A percentile compares a stretch with the other conserved stretches of the same genome.
Evolutionary conservation across 2,113 vertebrate species (phyloP).

Genomic region (Misgurnus mizolepis): DNA sequence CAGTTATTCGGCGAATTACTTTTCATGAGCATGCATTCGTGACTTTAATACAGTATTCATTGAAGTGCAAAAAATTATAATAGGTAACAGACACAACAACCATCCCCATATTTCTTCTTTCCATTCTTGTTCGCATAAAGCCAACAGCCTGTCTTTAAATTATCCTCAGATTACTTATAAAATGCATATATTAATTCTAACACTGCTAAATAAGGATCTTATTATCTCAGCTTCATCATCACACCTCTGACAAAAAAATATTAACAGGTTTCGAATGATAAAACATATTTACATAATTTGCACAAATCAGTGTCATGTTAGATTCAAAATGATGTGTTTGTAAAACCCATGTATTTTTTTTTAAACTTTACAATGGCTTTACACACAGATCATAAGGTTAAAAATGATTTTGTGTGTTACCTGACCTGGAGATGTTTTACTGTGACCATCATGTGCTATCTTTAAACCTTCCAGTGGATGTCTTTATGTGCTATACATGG

Average conservation of each 20-base stretch:
- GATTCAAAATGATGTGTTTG: background rate
- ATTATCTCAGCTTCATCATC: background rate
- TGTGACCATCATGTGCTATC: constrained; percentile 48
- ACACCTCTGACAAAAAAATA: background rate
- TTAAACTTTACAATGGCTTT: background rate
- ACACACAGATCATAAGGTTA: background rate
- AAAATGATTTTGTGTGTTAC: constrained; percentile 3
- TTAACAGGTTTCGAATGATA: background rate
- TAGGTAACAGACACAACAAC: background rate
- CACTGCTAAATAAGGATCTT: background rate
- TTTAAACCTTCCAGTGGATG: constrained; percentile 37
- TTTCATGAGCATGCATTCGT: constrained; percentile 49
- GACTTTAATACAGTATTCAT: constrained; percentile 29
- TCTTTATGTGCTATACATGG: constrained; percentile 50
- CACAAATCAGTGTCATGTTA: background rate
- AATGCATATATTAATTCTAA: background rate
- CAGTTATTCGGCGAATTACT: background rate
- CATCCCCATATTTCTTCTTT: background rate
- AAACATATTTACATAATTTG: background rate
- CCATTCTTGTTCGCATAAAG: background rate
- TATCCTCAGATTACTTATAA: background rate
- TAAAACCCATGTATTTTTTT: too few species aligned
- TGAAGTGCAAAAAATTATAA: constrained; percentile 10
- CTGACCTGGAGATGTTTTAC: constrained; percentile 11
- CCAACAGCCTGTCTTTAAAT: background rate